A percentile compares a stretch with the other conserved stretches of the same genome.
These are phyloP conservation scores for Nysson spinosus DNA, from an alignment of 2,888 invertebrate genomes.

Conservation along the genomic window DNA sequence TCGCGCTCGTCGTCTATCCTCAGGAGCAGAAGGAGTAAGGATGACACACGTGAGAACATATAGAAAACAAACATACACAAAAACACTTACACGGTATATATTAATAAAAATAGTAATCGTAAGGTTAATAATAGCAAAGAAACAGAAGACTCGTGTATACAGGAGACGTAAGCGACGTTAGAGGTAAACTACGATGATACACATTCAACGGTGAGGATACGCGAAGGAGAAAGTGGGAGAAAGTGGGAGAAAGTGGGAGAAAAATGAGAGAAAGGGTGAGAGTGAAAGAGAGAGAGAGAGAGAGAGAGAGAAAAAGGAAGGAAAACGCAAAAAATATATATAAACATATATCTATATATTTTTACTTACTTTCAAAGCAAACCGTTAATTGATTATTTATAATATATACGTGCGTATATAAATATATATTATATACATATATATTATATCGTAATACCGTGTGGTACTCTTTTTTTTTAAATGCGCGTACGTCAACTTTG, in stretches of 20 bases:
- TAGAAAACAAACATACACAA: conserved; percentile 7
- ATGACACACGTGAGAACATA: neutral
- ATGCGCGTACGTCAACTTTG: conserved; percentile 2
- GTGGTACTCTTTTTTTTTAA: no score
- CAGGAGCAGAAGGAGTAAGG: neutral
- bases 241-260: neutral
- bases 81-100: no score
- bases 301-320: conserved; percentile 31
- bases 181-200: no score
- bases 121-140: no score
- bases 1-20: conserved; percentile 23
- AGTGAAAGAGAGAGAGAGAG: conserved; percentile 27
- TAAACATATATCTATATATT: conserved; percentile 69
- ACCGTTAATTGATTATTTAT: conserved; percentile 69
- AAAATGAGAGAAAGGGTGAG: conserved; percentile 4
- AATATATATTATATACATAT: conserved; percentile 31
- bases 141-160: no score
- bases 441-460: conserved; percentile 27
- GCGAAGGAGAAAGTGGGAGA: neutral
- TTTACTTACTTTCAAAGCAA: conserved; percentile 72
- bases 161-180: no score
- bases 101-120: no score
- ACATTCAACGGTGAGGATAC: neutral
- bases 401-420: conserved; percentile 56
- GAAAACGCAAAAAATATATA: conserved; percentile 51